Percentiles rank a stretch among this genome's conserved stretches.
These are phyloP conservation scores for Chaetura pelagica DNA, from an alignment of 2,113 vertebrate species.

Conservation along the genomic window DNA sequence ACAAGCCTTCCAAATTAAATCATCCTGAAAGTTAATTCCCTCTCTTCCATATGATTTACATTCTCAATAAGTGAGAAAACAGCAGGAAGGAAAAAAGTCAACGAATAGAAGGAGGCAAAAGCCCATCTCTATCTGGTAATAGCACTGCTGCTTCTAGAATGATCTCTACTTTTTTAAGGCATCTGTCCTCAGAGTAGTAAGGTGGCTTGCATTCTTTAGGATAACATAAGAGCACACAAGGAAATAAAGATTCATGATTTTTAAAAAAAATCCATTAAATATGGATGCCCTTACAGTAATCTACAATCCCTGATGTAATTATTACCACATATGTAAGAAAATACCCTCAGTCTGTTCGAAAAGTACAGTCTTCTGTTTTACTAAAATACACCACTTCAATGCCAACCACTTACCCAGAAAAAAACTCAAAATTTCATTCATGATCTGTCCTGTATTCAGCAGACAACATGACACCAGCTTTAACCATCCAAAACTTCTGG, in stretches of 20 bases:
- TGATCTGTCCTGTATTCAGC: not conserved
- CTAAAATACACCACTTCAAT: not conserved
- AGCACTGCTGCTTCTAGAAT: not conserved
- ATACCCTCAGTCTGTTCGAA: not conserved
- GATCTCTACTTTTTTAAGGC: not conserved
- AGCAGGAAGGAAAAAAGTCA: not conserved
- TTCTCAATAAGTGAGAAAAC: constrained; percentile 28
- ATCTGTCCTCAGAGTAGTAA: not conserved
- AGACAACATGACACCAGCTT: accelerated
- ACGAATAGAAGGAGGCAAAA: not conserved
- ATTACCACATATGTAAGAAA: not conserved
- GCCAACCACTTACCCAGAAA: not conserved
- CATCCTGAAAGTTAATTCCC: not conserved
- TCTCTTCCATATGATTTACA: not conserved
- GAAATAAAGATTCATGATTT: not conserved
- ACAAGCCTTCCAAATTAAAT: not conserved
- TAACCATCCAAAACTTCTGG: not conserved
- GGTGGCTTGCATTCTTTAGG: not conserved
- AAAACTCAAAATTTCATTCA: not conserved
- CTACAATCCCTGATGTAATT: not conserved
- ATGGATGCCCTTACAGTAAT: not conserved
- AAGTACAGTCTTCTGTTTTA: not conserved
- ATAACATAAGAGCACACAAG: not conserved
- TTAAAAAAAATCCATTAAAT: not conserved
- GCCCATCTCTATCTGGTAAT: not conserved